These are phyloP conservation scores for Pachliopta kotzebuea DNA, from an alignment of 2,888 invertebrate species.

Conservation along the genomic window DNA sequence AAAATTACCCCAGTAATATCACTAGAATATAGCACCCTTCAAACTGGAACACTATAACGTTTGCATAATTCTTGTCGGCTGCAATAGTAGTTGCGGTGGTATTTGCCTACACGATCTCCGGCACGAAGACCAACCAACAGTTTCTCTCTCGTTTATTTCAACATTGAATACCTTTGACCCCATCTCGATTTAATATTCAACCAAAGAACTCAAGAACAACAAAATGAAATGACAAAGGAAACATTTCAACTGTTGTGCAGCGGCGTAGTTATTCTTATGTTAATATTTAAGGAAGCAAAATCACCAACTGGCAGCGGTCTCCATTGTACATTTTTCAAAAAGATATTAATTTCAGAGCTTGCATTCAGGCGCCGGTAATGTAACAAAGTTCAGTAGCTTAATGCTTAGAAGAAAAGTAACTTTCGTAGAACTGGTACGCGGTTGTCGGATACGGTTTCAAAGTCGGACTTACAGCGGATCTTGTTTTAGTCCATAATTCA, in stretches of 20 bases:
- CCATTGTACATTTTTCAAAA: conserved; percentile 36
- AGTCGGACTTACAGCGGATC: no score
- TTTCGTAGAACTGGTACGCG: background rate
- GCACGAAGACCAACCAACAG: no score
- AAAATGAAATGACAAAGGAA: conserved; percentile 20
- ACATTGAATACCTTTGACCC: background rate
- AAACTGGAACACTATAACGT: no score
- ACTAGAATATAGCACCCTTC: no score
- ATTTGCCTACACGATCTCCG: no score
- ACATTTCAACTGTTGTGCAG: conserved; percentile 19
- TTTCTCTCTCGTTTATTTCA: background rate
- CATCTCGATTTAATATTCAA: conserved; percentile 9
- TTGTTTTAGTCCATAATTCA: no score
- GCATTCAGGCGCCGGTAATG: conserved; percentile 34
- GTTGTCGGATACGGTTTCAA: background rate
- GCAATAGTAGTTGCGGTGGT: no score
- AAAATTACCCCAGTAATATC: no score
- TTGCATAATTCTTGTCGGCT: no score
- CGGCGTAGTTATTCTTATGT: conserved; percentile 26
- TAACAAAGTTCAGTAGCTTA: conserved; percentile 30
- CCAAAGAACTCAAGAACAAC: conserved; percentile 14
- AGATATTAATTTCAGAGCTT: conserved; percentile 39
- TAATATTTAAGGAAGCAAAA: conserved; percentile 28
- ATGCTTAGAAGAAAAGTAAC: conserved; percentile 13
- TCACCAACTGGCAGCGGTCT: conserved; percentile 25